Percentiles rank a stretch among this genome's conserved stretches.
phyloP scores from a whole-genome alignment of 2,113 vertebrate species.

The Psammodynastes pulverulentus region DNA sequence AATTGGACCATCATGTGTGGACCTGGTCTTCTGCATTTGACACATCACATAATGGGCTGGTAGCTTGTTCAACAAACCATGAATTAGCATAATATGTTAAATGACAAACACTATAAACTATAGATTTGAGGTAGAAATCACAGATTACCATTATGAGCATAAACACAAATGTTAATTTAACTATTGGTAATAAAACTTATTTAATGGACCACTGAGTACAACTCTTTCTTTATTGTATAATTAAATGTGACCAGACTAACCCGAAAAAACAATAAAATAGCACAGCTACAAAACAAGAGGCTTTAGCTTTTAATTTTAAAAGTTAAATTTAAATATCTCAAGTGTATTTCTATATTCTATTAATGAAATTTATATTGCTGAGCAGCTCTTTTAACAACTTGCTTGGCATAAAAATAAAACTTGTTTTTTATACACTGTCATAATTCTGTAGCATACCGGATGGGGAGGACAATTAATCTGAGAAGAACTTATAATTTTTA shows the following conservation, averaged over 20 bases:
- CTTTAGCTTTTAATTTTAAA: not conserved
- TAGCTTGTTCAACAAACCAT: not conserved
- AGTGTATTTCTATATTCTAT: not conserved
- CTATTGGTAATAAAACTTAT: not conserved
- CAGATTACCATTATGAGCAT: not conserved
- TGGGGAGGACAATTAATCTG: not conserved
- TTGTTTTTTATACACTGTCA: not conserved
- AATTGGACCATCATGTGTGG: not conserved
- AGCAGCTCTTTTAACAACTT: slow-evolving; percentile 10
- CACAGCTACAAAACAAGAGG: not conserved
- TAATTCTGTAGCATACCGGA: not conserved
- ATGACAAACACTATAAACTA: not conserved
- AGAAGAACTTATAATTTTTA: not conserved
- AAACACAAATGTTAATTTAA: not conserved
- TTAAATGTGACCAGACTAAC: not conserved
- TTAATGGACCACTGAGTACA: slow-evolving; percentile 4
- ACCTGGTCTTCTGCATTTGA: not conserved
- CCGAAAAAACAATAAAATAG: not conserved
- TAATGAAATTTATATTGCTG: not conserved
- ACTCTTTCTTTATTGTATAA: not conserved
- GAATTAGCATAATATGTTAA: not conserved
- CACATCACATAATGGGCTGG: not conserved
- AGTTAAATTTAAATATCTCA: not conserved
- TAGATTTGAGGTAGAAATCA: not conserved
- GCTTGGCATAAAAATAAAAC: slow-evolving; percentile 1